phyloP scores from a whole-genome alignment of 2,888 invertebrate genomes.

The Physocephala rufipes region DNA sequence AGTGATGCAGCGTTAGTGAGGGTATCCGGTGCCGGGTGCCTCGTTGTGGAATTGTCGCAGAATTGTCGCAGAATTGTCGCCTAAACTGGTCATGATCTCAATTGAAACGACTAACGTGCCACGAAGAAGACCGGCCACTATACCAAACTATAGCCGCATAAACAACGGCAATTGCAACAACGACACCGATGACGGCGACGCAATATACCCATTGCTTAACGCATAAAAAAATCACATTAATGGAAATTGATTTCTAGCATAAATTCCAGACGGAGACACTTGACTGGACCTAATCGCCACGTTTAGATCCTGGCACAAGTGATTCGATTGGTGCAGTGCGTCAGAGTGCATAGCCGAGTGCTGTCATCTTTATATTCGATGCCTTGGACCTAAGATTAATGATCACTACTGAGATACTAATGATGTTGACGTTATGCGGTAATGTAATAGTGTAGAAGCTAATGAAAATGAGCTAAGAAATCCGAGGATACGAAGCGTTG shows the following conservation, averaged over 20 bases:
- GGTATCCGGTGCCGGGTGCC: neutral
- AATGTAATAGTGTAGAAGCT: neutral
- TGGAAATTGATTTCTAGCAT: slow-evolving; percentile 36
- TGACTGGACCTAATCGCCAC: slow-evolving; percentile 28
- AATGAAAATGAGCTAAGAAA: too few relatives aligned
- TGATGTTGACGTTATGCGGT: too few relatives aligned
- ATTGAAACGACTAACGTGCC: slow-evolving; percentile 7
- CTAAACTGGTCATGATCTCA: slow-evolving; percentile 29
- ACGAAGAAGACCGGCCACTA: neutral
- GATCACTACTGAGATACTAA: too few relatives aligned
- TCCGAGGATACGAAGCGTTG: too few relatives aligned
- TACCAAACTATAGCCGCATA: too few relatives aligned
- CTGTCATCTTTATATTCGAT: neutral
- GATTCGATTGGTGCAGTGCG: neutral
- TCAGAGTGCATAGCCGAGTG: neutral
- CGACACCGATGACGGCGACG: neutral
- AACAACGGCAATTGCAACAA: too few relatives aligned
- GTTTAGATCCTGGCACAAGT: slow-evolving; percentile 14
- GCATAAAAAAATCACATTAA: slow-evolving; percentile 30
- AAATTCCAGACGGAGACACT: slow-evolving; percentile 27
- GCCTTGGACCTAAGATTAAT: neutral
- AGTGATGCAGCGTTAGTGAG: too few relatives aligned
- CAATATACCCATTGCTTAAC: neutral
- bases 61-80: slow-evolving; percentile 12
- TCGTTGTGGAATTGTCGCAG: neutral